phyloP scores from a whole-genome alignment of 2,888 invertebrate genomes.

The Cloeon dipterum region DNA sequence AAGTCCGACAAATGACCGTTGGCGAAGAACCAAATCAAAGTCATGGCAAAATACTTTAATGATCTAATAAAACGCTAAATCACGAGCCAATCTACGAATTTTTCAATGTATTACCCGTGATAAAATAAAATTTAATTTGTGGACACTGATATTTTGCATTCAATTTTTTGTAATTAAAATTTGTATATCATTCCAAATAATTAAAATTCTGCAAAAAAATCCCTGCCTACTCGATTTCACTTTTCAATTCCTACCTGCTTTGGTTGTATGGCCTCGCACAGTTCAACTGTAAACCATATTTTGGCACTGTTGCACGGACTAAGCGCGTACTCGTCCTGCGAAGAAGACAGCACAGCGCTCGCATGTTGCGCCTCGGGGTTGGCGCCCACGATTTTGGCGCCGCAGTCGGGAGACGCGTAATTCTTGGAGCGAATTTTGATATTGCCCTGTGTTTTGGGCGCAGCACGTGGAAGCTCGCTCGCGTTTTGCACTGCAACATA shows the following conservation, averaged over 20 bases:
- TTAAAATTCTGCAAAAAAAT: too few species aligned
- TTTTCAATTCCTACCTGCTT: slow-evolving; percentile 29
- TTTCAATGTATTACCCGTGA: too few species aligned
- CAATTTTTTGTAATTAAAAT: too few species aligned
- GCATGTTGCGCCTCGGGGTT: slow-evolving; percentile 84
- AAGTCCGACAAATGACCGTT: too few species aligned
- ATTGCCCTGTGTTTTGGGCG: slow-evolving; percentile 2
- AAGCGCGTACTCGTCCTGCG: slow-evolving; percentile 91
- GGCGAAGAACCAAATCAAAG: too few species aligned
- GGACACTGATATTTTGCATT: too few species aligned
- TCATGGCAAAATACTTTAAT: too few species aligned
- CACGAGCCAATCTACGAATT: too few species aligned
- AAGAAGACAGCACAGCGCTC: slow-evolving; percentile 64
- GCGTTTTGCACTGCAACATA: slow-evolving; percentile 39
- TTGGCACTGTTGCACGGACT: slow-evolving; percentile 77
- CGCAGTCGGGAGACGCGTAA: slow-evolving; percentile 91
- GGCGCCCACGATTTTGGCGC: slow-evolving; percentile 81
- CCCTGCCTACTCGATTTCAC: not conserved
- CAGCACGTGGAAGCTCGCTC: slow-evolving; percentile 16
- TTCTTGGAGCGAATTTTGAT: slow-evolving; percentile 64
- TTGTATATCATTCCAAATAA: too few species aligned
- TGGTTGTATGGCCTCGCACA: slow-evolving; percentile 94
- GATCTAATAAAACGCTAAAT: too few species aligned
- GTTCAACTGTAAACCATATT: slow-evolving; percentile 89
- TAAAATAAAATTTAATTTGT: too few species aligned